Evolutionary conservation across 2,797 vertebrate genomes (phyloP), one percentile per base, ranked within the genome.

Genomic region (Corythornis leucogaster): DNA sequence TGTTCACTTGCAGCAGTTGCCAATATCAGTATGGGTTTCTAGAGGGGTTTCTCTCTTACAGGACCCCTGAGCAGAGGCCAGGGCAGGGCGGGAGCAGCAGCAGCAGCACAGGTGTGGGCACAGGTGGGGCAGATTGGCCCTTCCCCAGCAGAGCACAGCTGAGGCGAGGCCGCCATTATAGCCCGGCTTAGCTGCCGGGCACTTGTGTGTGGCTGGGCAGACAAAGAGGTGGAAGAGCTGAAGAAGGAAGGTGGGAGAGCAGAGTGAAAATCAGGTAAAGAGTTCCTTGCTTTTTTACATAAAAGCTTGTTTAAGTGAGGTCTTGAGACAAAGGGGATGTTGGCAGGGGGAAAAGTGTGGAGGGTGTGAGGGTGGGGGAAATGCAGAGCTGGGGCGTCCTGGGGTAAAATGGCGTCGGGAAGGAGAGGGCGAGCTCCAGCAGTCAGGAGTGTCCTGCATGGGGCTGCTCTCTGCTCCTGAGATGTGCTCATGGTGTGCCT

Each of bases 401-500:
- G 70, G 51, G 71, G 40, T 66, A 24, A 80, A 38, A 45, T 55
- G 54, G 48, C 8, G 2, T 21, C 3, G 2, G 21, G 50, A 40
- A 19, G 18, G 12, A 17, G 54, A 11, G 20, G 6, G n/a, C 30
- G 17, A 20, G 9, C 19, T n/a, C 13, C 2, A 5, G 48, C 6
- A 4, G 20, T 3, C 4, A 21, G 14, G 5, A 16, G 11, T 6
- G 11, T 24, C 12, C n/a, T 21, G 15, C 1, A 21, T 16, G 35
- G 30, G 50, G 19, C 42, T 30, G 28, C 13, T 25, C 3, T 28
- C 15, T 40, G 38, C 45, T 31, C 11, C n/a, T 35, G 15, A 53
- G 35, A 1, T 26, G 6, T 10, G n/a, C 7, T 35, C 2, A 0
- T 8, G 54, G 61, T 0, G 1, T 16, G 15, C 7, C 18, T 2